These are phyloP conservation scores for Drosophila testacea DNA, from an alignment of 2,888 invertebrate genomes.

Conservation along the genomic window DNA sequence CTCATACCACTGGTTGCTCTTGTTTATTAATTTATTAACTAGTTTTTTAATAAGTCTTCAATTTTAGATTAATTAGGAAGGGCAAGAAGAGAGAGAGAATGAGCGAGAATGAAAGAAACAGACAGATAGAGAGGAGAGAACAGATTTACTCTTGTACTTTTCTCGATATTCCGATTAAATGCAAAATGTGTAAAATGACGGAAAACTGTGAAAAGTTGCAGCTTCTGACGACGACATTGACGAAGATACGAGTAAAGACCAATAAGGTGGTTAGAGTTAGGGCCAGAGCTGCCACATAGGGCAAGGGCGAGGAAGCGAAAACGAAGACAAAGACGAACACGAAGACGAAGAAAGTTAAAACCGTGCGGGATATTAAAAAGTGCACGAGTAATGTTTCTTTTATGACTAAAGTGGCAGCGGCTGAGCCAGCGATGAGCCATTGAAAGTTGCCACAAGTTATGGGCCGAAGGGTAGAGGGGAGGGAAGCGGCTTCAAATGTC, in stretches of 20 bases:
- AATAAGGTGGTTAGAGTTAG: not conserved
- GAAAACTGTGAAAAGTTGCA: constrained; percentile 28
- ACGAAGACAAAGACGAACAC: constrained; percentile 14
- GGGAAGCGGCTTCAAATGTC: constrained; percentile 60
- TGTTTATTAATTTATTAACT: too few relatives aligned
- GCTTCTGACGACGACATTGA: constrained; percentile 38
- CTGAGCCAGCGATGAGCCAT: constrained; percentile 25
- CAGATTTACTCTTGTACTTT: constrained; percentile 78
- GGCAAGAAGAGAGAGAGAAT: too few relatives aligned
- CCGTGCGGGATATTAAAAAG: constrained; percentile 85
- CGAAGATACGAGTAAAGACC: constrained; percentile 12
- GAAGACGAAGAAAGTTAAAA: constrained; percentile 72
- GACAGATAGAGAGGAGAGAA: not conserved
- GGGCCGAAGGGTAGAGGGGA: not conserved
- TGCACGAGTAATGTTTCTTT: constrained; percentile 79
- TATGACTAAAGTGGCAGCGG: constrained; percentile 79
- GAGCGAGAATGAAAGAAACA: not conserved
- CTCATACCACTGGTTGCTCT: too few relatives aligned
- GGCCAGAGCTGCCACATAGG: not conserved
- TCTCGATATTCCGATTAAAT: constrained; percentile 84
- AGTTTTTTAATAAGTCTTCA: too few relatives aligned
- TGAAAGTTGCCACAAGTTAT: constrained; percentile 16
- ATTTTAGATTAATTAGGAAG: too few relatives aligned
- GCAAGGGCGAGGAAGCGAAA: constrained; percentile 10
- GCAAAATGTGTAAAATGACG: constrained; percentile 62